A percentile compares a stretch with the other conserved stretches of the same genome.
Evolutionary conservation across 2,888 invertebrate species (phyloP).

Genomic region (Girardia tigrina): DNA sequence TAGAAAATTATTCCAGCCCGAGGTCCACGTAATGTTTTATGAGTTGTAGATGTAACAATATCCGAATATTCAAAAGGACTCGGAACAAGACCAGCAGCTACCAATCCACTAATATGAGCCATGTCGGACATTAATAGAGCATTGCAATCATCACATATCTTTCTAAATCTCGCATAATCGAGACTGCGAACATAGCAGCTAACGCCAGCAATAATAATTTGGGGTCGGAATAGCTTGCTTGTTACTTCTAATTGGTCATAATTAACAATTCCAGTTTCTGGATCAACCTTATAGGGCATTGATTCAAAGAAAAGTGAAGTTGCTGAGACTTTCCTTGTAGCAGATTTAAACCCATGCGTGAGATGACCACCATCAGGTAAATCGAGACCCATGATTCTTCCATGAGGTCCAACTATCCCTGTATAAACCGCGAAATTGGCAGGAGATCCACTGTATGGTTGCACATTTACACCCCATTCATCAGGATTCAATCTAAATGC

Average conservation of each 20-base stretch:
- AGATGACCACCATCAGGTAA: conserved; percentile 86
- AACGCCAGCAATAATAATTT: conserved; percentile 72
- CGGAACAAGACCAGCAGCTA: conserved; percentile 74
- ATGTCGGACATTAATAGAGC: conserved; percentile 44
- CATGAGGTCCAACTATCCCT: conserved; percentile 68
- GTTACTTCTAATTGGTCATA: conserved; percentile 71
- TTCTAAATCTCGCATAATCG: conserved; percentile 53
- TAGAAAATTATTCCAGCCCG: conserved; percentile 44
- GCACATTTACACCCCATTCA: conserved; percentile 84
- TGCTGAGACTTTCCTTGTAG: conserved; percentile 81
- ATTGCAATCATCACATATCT: conserved; percentile 47
- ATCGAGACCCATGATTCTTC: conserved; percentile 82
- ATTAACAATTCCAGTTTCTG: conserved; percentile 72
- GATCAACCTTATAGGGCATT: conserved; percentile 78
- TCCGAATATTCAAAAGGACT: conserved; percentile 79
- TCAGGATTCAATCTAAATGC: conserved; percentile 67
- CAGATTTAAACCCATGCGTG: conserved; percentile 66
- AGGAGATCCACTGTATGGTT: conserved; percentile 89
- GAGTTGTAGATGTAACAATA: conserved; percentile 82
- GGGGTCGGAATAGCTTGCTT: conserved; percentile 75
- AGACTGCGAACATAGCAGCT: conserved; percentile 54
- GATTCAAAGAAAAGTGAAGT: conserved; percentile 96
- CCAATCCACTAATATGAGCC: conserved; percentile 53
- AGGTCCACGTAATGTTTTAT: conserved; percentile 73
- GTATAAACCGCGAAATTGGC: conserved; percentile 95